These are phyloP conservation scores for Phylloscopus trochilus DNA, from an alignment of 2,113 vertebrate genomes.

Conservation along the genomic window DNA sequence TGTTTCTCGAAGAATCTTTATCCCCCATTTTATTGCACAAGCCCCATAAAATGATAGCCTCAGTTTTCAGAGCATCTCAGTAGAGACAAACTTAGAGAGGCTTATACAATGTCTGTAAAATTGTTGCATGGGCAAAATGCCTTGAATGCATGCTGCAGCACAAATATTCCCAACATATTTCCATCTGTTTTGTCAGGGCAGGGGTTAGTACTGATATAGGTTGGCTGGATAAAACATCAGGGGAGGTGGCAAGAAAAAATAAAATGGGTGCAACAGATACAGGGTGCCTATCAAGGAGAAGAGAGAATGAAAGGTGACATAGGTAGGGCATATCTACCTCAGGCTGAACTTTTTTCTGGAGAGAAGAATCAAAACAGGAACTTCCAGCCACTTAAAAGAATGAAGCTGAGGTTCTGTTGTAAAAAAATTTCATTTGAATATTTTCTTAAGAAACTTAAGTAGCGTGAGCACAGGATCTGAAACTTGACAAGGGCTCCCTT, in stretches of 20 bases:
- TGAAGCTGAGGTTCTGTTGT: not conserved
- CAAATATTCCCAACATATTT: not conserved
- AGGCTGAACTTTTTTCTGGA: conserved; percentile 21
- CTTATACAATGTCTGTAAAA: not conserved
- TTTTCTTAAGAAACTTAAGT: conserved; percentile 14
- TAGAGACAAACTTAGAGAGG: not conserved
- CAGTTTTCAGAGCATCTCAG: not conserved
- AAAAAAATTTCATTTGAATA: not conserved
- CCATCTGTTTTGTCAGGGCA: not conserved
- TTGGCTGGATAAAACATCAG: not conserved
- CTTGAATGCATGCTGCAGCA: not conserved
- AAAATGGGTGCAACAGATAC: not conserved
- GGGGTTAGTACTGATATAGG: not conserved
- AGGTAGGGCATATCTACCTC: not conserved
- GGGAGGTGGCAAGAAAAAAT: not conserved
- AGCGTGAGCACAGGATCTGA: not conserved
- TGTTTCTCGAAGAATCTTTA: not conserved
- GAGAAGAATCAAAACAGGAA: not conserved
- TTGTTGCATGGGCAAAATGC: not conserved
- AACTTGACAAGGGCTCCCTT: not conserved
- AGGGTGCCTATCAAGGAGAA: not conserved
- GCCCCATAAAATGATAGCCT: not conserved
- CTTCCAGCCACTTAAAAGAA: conserved; percentile 20
- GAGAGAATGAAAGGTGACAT: not conserved
- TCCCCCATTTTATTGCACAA: not conserved